Percentiles rank a stretch among this genome's conserved stretches.
These are phyloP conservation scores for Amblyornis subalaris DNA, from an alignment of 2,113 vertebrate species.

Conservation along the genomic window DNA sequence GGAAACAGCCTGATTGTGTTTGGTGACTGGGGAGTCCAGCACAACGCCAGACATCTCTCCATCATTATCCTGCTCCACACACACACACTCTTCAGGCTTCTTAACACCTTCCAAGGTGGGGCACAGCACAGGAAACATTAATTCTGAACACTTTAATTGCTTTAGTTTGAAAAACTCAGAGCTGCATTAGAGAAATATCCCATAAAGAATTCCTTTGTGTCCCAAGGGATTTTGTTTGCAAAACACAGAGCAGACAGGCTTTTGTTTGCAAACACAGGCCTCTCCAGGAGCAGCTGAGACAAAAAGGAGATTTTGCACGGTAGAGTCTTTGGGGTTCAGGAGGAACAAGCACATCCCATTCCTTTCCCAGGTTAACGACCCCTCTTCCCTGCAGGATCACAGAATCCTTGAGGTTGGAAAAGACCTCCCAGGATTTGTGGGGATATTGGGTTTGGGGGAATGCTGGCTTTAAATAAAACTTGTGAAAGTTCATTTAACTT, in stretches of 20 bases:
- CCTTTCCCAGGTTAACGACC: fast-evolving
- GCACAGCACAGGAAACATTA: fast-evolving
- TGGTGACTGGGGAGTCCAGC: background rate
- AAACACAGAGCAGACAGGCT: background rate
- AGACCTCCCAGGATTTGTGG: background rate
- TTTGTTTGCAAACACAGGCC: background rate
- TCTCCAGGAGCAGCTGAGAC: fast-evolving
- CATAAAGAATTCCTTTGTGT: background rate
- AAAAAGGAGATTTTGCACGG: fast-evolving
- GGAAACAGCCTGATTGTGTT: background rate
- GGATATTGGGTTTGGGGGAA: too few species aligned
- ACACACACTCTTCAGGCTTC: fast-evolving
- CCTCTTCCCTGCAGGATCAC: background rate
- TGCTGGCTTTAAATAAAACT: background rate
- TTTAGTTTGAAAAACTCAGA: background rate
- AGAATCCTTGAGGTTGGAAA: background rate
- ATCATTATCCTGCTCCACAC: fast-evolving
- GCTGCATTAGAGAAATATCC: background rate
- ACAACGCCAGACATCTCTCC: background rate
- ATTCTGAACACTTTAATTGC: fast-evolving
- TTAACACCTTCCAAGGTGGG: fast-evolving
- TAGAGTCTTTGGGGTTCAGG: fast-evolving
- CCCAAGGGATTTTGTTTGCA: background rate
- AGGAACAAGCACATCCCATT: fast-evolving
- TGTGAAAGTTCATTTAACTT: background rate